Evolutionary conservation across 2,888 invertebrate species (phyloP), one percentile per base, ranked within the genome.

Genomic region (Nematopogon swammerdamellus): DNA sequence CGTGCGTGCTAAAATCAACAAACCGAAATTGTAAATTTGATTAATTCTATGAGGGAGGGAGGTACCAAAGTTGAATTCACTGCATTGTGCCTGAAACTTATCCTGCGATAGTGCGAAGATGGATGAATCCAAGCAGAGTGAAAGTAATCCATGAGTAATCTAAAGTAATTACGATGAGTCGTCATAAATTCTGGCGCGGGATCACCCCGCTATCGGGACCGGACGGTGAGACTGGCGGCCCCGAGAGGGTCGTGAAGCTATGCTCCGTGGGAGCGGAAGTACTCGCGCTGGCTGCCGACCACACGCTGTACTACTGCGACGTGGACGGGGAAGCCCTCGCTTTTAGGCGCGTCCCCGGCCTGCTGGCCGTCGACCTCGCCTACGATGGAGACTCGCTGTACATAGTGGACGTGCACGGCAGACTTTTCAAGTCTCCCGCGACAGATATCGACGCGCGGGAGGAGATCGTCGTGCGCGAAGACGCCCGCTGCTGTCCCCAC

Each of bases 401-500:
- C 63, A 70, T 84, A 52, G 82, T 88, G 53, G 84, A 84, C 67
- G 70, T 76, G 47, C 82, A 82, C 59, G 88, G 88, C 17, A 71
- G 81, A 52, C 80, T 86, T 19, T 82, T 81, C 58, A 84, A 82
- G 65, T 70, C 81, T 55, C 81, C 80, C 62, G 68, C 81, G 46
- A 62, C 67, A 50, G 71, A 71, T 60, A 73, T 86, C 59, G 81
- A 77, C 61, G 65, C 75, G 51, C 67, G 82, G 54, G 83, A 84
- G 62, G 86, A 85, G 65, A 81, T 88, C 50, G 60, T 82, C 49
- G 72, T 88, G 19, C 80, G 81, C 56, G 86, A 87, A 59, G 86
- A 87, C 55, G 72, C 82, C 2, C 85, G 83, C 62, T 82, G 80
- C 60, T 88, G 88, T 58, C 79, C 80, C 44, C 86, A 87, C 57